Evolutionary conservation across 2,888 invertebrate genomes (phyloP), one percentile per base, ranked within the genome.

Genomic region (Cylindroiulus punctatus): DNA sequence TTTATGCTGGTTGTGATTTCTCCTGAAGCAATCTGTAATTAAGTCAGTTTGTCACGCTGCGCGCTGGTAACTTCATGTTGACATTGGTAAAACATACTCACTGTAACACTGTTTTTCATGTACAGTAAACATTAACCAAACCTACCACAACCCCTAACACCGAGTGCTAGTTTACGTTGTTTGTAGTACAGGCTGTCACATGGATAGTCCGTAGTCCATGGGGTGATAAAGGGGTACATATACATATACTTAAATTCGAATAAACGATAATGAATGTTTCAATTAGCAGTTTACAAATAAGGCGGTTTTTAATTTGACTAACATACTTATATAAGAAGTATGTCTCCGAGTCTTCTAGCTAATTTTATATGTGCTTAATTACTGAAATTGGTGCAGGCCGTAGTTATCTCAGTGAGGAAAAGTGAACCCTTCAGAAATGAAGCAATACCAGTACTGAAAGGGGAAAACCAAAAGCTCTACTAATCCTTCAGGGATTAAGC

Each of bases 401-500:
- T 19, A 22, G 57, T 1, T 57, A 22, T 7, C 22, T 8, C 19
- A 7, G 57, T 7, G 7, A 57, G 22, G 57, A 57, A 57, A 57
- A 22, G 57, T 22, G 22, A 57, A n/a, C 57, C 57, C 22, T 57
- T 22, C n/a, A 22, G 8, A 57, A 57, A 22, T 22, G 19, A 57
- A 57, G 22, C 19, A 22, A 57, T 22, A 57, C n/a, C 22, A n/a
- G n/a, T n/a, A n/a, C n/a, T n/a, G n/a, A 22, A 57, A 57, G 22
- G 22, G 57, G 57, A 8, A 22, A 57, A 57, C 22, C 57, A 7
- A 22, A 57, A 57, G 57, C 57, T 22, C n/a, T 57, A 22, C 22
- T 57, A 57, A 57, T 57, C 57, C 57, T 57, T 57, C 22, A 22
- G 22, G 57, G 57, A n/a, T 57, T 57, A 57, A 22, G 57, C 57